Base-by-base conservation (phyloP, 1,140 invertebrate species). In the Scylla paramamosain region DNA sequence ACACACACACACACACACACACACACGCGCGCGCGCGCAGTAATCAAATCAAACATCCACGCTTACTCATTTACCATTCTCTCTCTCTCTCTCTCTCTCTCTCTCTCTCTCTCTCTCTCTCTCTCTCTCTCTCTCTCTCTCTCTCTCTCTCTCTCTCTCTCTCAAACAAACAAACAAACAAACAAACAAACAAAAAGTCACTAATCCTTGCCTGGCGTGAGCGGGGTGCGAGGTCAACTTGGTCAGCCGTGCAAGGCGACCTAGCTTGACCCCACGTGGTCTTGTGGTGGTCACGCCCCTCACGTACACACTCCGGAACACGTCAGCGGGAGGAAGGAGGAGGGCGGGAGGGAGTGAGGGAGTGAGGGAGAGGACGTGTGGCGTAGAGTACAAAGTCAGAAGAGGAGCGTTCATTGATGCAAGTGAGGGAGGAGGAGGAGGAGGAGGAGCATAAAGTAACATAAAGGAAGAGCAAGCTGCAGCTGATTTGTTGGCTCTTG, bases 31-130 rank as follows among this genome's bases (percentile, higher is more conserved):
- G 45, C 87, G 45, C 87, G 45, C 87, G 45, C 86, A 32, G 6
- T 25, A 20, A 88, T n/a, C 2, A 39, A 88, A 20, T 20, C 31
- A 88, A 39, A 39, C 87, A 88, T 8, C 6, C 31, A 88, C 87
- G n/a, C n/a, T 25, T 8, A 88, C 10, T 32, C n/a, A 2, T 12
- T 88, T 88, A 46, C 86, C 45, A 88, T 25, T 86, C 83, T 86
- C 83, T 87, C 84, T 87, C 84, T 87, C 84, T 87, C 84, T 87
- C 84, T 87, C 84, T 87, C 84, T 87, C 84, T 87, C 84, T 87
- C 87, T 88, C 87, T 88, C 87, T 88, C 87, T 88, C 87, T 88
- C 87, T 88, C 87, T 88, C 87, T 88, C 87, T 88, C 87, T 88
- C 87, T 88, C 87, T 39, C 29, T 88, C 87, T 32, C 87, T 32